Conservation (phyloP, 37 sponge, comb jelly and placozoan genomes). For the Dysidea cf. avara region DNA sequence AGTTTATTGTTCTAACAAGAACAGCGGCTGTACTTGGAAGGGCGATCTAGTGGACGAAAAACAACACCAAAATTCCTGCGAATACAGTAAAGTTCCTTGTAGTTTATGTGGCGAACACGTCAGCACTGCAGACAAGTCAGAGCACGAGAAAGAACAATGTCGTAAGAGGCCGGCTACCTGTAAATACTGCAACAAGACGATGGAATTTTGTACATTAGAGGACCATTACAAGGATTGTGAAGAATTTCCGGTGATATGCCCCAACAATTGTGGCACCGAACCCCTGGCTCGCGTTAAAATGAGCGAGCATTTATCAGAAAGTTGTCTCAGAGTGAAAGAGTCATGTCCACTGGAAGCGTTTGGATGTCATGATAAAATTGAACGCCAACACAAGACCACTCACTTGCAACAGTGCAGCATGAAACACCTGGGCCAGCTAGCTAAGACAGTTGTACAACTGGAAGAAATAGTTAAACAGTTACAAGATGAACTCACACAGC, state of each 20-base stretch:
- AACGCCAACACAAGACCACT: constrained; percentile 3
- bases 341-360: constrained; percentile 32
- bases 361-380: constrained; percentile 43
- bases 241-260: constrained; percentile 21
- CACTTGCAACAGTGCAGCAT: constrained; percentile 44
- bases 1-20: constrained; percentile 40
- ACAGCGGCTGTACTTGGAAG: constrained; percentile 44
- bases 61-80: constrained; percentile 27
- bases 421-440: constrained; percentile 12
- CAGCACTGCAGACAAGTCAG: background rate
- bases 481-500: constrained; percentile 2
- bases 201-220: background rate
- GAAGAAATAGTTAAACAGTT: constrained; percentile 43
- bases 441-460: constrained; percentile 22
- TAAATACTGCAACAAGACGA: constrained; percentile 21
- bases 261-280: constrained; percentile 8
- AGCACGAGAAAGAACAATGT: constrained; percentile 14
- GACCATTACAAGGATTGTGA: constrained; percentile 23
- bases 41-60: constrained; percentile 36
- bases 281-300: constrained; percentile 17
- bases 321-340: constrained; percentile 28
- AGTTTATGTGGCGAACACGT: constrained; percentile 14
- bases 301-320: constrained; percentile 1
- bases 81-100: constrained; percentile 6
- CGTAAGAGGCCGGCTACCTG: constrained; percentile 23